These are phyloP conservation scores for Holocentrus rufus DNA, from an alignment of 2,797 vertebrate species.

Conservation along the genomic window DNA sequence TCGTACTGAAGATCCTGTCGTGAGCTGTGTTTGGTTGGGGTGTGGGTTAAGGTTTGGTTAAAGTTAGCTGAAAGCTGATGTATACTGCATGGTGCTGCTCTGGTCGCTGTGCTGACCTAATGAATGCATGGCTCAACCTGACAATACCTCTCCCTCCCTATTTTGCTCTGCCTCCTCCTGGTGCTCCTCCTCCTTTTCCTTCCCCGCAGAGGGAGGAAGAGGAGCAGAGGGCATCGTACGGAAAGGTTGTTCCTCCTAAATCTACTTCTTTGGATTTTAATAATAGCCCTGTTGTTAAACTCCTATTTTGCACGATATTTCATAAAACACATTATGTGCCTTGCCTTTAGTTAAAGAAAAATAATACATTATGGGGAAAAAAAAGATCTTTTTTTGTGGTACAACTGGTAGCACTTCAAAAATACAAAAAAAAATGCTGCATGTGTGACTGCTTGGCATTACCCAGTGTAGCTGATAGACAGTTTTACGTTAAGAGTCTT, in stretches of 20 bases:
- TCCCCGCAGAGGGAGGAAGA: constrained; percentile 3
- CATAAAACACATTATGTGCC: constrained; percentile 98
- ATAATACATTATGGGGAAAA: constrained; percentile 76
- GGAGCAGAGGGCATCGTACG: constrained; percentile 50
- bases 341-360: constrained; percentile 92
- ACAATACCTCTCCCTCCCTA: constrained; percentile 66
- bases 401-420: constrained; percentile 82
- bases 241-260: constrained; percentile 59
- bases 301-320: constrained; percentile 95
- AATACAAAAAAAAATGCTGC: constrained; percentile 80
- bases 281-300: constrained; percentile 71
- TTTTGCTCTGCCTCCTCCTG: constrained; percentile 33
- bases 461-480: constrained; percentile 60
- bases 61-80: constrained; percentile 65
- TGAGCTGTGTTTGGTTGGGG: constrained; percentile 26
- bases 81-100: constrained; percentile 74
- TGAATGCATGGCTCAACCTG: constrained; percentile 76
- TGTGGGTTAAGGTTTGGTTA: constrained; percentile 45
- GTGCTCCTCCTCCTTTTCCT: constrained; percentile 26
- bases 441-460: constrained; percentile 85
- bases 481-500: constrained; percentile 38
- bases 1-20: constrained; percentile 48
- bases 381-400: constrained; percentile 65
- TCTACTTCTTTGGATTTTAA: constrained; percentile 72
- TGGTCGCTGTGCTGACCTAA: constrained; percentile 72